These are phyloP conservation scores for Orthosia cruda DNA, from an alignment of 2,888 invertebrate genomes.

Conservation along the genomic window DNA sequence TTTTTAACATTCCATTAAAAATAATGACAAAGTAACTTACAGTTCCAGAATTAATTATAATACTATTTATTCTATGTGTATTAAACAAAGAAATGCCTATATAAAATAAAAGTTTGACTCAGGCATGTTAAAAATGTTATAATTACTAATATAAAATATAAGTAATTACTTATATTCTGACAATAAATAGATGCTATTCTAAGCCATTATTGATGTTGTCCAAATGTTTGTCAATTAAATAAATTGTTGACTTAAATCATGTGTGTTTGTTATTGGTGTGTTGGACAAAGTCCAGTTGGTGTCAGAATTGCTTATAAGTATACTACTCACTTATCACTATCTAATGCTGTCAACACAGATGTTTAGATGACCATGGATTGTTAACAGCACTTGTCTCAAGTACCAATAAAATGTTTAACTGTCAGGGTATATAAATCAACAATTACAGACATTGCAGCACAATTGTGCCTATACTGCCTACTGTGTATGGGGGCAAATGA, in stretches of 20 bases:
- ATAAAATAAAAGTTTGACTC: constrained; percentile 14
- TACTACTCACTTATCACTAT: constrained; percentile 24
- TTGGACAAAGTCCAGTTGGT: constrained; percentile 26
- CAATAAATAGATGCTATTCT: constrained; percentile 82
- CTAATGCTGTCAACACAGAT: constrained; percentile 12
- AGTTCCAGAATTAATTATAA: constrained; percentile 20
- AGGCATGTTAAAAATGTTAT: constrained; percentile 69
- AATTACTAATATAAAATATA: constrained; percentile 56
- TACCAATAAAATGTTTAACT: constrained; percentile 19
- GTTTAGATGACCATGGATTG: constrained; percentile 8
- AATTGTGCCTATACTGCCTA: neutral
- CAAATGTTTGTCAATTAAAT: constrained; percentile 85
- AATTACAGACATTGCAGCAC: neutral
- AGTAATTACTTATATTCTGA: constrained; percentile 76
- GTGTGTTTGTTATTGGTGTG: constrained; percentile 42
- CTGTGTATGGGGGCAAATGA: neutral
- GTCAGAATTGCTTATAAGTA: constrained; percentile 9
- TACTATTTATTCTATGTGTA: constrained; percentile 19
- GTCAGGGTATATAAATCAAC: neutral
- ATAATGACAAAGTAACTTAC: constrained; percentile 31
- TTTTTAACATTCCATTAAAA: constrained; percentile 72
- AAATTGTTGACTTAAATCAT: constrained; percentile 77
- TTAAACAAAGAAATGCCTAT: constrained; percentile 1
- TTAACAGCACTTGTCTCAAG: constrained; percentile 13
- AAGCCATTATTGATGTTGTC: constrained; percentile 78